These are phyloP conservation scores for Lucilia cuprina DNA, from an alignment of 1,140 invertebrate species.

Conservation along the genomic window DNA sequence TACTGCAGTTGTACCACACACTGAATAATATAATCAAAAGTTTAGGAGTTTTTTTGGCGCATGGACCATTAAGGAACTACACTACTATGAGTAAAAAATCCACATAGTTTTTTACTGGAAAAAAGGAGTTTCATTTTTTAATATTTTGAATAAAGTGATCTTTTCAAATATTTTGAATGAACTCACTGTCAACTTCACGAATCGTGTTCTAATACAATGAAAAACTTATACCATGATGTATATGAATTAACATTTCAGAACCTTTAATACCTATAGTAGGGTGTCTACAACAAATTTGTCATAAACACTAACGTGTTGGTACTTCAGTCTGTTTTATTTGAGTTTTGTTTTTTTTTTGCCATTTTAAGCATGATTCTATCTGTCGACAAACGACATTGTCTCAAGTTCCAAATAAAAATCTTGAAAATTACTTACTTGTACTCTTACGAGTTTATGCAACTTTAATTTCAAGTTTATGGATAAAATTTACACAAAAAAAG, in stretches of 20 bases:
- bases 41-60: neutral
- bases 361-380: neutral
- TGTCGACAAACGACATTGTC: neutral
- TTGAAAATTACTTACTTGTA: neutral
- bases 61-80: too few species aligned
- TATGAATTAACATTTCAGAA: too few species aligned
- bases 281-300: neutral
- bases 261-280: neutral
- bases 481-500: neutral
- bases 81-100: neutral
- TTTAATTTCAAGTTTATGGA: neutral
- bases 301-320: neutral
- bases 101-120: too few species aligned
- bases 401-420: neutral
- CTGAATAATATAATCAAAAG: neutral
- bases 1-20: neutral
- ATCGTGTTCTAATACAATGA: too few species aligned
- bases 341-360: neutral
- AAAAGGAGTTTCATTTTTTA: too few species aligned
- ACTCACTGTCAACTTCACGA: too few species aligned
- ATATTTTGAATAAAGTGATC: too few species aligned
- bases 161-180: too few species aligned
- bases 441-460: neutral
- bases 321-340: neutral
- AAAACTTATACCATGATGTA: too few species aligned